These are phyloP conservation scores for Idaea biselata DNA, from an alignment of 2,888 invertebrate species.

Conservation along the genomic window DNA sequence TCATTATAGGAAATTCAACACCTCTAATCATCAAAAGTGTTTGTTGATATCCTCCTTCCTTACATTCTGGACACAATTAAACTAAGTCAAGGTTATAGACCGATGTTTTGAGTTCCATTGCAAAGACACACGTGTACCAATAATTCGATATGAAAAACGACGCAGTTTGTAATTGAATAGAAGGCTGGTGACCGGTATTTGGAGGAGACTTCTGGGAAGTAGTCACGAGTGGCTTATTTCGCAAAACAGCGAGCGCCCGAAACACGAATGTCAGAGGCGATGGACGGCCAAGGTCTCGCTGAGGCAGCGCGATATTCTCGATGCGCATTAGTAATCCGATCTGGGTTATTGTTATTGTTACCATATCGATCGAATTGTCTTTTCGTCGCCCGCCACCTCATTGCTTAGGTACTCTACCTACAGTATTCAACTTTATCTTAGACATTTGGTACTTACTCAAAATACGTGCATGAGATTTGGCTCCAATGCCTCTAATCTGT, in stretches of 20 bases:
- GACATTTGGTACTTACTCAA: no score
- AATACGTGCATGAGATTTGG: no score
- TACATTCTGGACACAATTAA: slow-evolving; percentile 8
- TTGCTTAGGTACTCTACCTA: background rate
- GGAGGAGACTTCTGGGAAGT: slow-evolving; percentile 47
- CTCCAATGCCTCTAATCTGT: background rate
- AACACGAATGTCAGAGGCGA: slow-evolving; percentile 40
- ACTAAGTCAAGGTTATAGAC: slow-evolving; percentile 28
- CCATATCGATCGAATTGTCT: slow-evolving; percentile 36
- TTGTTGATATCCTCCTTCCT: slow-evolving; percentile 13
- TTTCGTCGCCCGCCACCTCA: slow-evolving; percentile 12
- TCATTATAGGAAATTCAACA: slow-evolving; percentile 9
- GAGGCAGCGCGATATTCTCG: slow-evolving; percentile 44
- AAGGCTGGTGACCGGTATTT: slow-evolving; percentile 42
- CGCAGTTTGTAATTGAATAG: slow-evolving; percentile 48
- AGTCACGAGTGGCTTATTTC: slow-evolving; percentile 51
- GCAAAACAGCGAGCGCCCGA: slow-evolving; percentile 39
- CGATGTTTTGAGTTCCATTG: slow-evolving; percentile 26
- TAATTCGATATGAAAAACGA: slow-evolving; percentile 33
- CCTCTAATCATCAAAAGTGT: slow-evolving; percentile 17
- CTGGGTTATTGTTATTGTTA: slow-evolving; percentile 41
- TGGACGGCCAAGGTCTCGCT: slow-evolving; percentile 69
- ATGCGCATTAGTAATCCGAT: slow-evolving; percentile 58
- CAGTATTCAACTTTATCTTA: background rate
- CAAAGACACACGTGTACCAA: slow-evolving; percentile 30